Evolutionary conservation across 2,797 vertebrate genomes (phyloP).

Genomic region (Jordanella pulchra): DNA sequence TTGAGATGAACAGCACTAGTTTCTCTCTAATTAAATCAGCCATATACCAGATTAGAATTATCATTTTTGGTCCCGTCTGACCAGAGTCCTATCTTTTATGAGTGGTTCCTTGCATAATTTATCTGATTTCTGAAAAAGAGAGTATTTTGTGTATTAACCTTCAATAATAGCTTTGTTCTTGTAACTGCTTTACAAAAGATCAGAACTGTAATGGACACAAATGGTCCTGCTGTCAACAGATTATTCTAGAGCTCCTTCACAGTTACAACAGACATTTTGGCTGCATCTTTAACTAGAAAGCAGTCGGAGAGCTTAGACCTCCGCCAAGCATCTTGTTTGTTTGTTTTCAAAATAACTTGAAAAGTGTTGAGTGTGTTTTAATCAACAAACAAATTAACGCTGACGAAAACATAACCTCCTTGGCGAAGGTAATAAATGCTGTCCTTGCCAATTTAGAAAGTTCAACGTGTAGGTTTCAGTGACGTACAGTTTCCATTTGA

Average conservation of each 20-base stretch:
- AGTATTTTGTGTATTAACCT: not conserved
- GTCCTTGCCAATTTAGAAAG: not conserved
- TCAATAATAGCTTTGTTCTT: not conserved
- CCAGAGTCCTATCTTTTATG: not conserved
- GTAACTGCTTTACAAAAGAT: not conserved
- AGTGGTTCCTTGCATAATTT: not conserved
- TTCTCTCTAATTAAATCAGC: no score
- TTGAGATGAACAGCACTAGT: no score
- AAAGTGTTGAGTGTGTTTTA: no score
- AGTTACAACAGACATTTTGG: not conserved
- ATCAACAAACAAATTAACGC: no score
- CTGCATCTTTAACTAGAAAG: not conserved
- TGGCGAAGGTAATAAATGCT: no score
- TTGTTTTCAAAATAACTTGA: no score
- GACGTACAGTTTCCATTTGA: no score
- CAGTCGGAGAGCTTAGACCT: no score
- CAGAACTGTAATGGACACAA: not conserved
- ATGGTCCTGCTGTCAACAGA: not conserved
- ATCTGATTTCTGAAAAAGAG: not conserved
- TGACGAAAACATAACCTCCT: no score
- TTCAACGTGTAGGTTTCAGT: not conserved
- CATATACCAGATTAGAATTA: not conserved
- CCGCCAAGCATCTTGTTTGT: no score
- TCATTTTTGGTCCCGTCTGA: not conserved
- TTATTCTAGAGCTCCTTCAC: not conserved